These are phyloP conservation scores for Lysandra bellargus DNA, from an alignment of 2,888 invertebrate species.

Conservation along the genomic window DNA sequence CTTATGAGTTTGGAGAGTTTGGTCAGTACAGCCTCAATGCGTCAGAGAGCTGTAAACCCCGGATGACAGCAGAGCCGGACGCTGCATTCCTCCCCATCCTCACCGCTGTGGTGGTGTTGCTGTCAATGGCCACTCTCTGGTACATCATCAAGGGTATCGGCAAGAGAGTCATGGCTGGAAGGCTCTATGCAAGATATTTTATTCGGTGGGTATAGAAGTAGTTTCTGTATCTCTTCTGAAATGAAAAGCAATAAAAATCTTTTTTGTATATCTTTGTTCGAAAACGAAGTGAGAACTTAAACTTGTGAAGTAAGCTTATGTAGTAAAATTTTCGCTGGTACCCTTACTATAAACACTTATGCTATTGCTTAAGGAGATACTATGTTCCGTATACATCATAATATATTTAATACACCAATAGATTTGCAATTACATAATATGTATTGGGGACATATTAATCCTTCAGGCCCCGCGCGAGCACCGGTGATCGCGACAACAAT, in stretches of 20 bases:
- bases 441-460: no score
- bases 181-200: constrained; percentile 68
- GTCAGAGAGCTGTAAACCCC: constrained; percentile 54
- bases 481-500: no score
- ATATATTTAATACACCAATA: no score
- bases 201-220: constrained; percentile 52
- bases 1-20: constrained; percentile 68
- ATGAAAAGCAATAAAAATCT: background rate
- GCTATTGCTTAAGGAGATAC: no score
- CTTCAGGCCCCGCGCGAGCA: no score
- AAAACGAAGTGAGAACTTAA: no score
- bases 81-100: constrained; percentile 70
- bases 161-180: constrained; percentile 64
- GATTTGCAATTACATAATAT: no score
- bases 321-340: no score
- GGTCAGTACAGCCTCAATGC: constrained; percentile 67
- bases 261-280: no score
- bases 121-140: constrained; percentile 76
- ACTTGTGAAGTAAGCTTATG: no score
- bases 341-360: no score
- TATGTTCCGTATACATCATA: no score
- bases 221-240: background rate
- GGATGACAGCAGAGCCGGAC: constrained; percentile 73
- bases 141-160: constrained; percentile 71
- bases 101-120: constrained; percentile 65